Evolutionary conservation across 1,140 invertebrate genomes (phyloP).

Genomic region (Macrobrachium nipponense): DNA sequence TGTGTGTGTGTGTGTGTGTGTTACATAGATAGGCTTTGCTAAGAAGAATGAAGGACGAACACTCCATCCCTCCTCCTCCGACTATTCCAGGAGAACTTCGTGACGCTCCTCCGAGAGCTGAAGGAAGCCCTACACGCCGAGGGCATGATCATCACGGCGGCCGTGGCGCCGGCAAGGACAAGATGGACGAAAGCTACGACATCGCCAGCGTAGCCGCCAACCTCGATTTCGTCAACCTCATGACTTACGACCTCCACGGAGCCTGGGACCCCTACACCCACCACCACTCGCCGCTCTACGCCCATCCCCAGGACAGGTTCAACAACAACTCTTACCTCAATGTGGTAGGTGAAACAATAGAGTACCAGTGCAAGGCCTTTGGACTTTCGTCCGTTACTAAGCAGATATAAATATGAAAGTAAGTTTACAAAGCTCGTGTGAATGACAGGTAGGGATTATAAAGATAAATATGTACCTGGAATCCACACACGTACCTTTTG

Average conservation of each 20-base stretch:
- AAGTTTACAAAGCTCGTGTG: too few relatives aligned
- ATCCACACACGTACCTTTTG: too few relatives aligned
- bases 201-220: constrained; percentile 68
- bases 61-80: not conserved
- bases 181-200: constrained; percentile 69
- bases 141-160: constrained; percentile 71
- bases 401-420: too few relatives aligned
- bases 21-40: not conserved
- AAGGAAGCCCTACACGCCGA: constrained; percentile 6
- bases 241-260: constrained; percentile 71
- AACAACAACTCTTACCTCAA: constrained; percentile 69
- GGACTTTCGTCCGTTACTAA: too few relatives aligned
- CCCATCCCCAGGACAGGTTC: constrained; percentile 50
- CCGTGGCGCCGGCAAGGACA: constrained; percentile 72
- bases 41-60: not conserved
- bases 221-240: constrained; percentile 71
- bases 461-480: too few relatives aligned
- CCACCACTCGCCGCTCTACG: constrained; percentile 70
- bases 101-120: constrained; percentile 2
- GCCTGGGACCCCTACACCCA: constrained; percentile 67
- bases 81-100: constrained; percentile 25
- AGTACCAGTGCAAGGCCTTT: not conserved
- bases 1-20: not conserved
- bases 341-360: constrained; percentile 67
- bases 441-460: too few relatives aligned